phyloP scores from a whole-genome alignment of 2,797 vertebrate genomes.

The Rhinogobio ventralis region DNA sequence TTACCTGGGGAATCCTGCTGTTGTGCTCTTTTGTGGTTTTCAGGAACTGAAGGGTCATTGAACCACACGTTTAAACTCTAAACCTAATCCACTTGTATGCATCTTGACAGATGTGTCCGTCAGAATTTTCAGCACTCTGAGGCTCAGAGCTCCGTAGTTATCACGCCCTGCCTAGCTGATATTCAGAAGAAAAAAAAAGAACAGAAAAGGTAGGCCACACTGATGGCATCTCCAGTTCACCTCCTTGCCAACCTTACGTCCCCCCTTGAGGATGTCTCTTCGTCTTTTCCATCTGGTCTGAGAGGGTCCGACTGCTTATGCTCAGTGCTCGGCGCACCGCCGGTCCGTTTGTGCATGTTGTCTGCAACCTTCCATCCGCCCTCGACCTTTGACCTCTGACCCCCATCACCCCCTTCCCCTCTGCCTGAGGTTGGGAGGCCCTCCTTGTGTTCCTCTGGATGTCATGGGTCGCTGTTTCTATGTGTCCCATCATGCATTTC shows the following conservation, averaged over 20 bases:
- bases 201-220: slow-evolving; percentile 81
- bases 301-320: slow-evolving; percentile 76
- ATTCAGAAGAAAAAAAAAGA: slow-evolving; percentile 86
- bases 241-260: slow-evolving; percentile 75
- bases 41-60: slow-evolving; percentile 54
- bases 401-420: slow-evolving; percentile 41
- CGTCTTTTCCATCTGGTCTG: slow-evolving; percentile 77
- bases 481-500: slow-evolving; percentile 75
- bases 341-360: slow-evolving; percentile 83
- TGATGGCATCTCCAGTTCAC: slow-evolving; percentile 75
- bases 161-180: slow-evolving; percentile 84
- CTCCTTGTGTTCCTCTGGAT: slow-evolving; percentile 70
- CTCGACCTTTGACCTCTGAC: slow-evolving; percentile 37
- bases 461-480: slow-evolving; percentile 73
- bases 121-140: slow-evolving; percentile 81
- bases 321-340: slow-evolving; percentile 79
- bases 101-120: slow-evolving; percentile 88
- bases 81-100: slow-evolving; percentile 85
- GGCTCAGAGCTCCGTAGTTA: slow-evolving; percentile 82
- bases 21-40: slow-evolving; percentile 22
- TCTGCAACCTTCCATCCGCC: slow-evolving; percentile 65
- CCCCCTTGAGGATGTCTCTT: slow-evolving; percentile 77
- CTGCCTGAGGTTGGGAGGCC: slow-evolving; percentile 71
- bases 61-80: slow-evolving; percentile 59
- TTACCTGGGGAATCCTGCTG: neutral